These are phyloP conservation scores for Anastrepha obliqua DNA, from an alignment of 1,140 invertebrate genomes.

Conservation along the genomic window DNA sequence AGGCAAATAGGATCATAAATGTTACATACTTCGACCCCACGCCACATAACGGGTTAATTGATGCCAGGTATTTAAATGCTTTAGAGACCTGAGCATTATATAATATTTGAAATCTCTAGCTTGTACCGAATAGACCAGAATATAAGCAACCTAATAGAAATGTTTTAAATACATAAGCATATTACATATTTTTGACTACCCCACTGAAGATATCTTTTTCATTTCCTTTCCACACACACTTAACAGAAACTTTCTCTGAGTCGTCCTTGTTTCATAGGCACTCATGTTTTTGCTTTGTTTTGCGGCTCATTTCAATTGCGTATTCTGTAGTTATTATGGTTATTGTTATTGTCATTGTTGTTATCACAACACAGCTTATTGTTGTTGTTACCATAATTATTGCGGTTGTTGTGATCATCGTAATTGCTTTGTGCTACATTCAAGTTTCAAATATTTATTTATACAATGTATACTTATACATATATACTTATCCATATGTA, in stretches of 20 bases:
- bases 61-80: no score
- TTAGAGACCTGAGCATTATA: no score
- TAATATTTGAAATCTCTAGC: no score
- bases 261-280: neutral
- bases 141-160: no score
- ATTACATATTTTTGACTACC: no score
- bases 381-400: constrained; percentile 51
- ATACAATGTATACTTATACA: constrained; percentile 27
- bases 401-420: constrained; percentile 39
- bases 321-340: constrained; percentile 53
- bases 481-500: neutral
- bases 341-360: constrained; percentile 54
- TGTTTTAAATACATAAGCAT: no score
- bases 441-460: neutral
- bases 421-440: constrained; percentile 51
- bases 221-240: neutral
- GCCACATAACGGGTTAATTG: no score
- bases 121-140: no score
- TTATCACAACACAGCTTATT: neutral
- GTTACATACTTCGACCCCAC: no score
- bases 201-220: neutral
- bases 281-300: neutral
- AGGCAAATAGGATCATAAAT: no score
- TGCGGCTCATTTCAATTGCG: constrained; percentile 36
- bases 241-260: neutral